Evolutionary conservation across 2,888 invertebrate genomes (phyloP), one percentile per base, ranked within the genome.

Genomic region (Cacoxenus indagator): DNA sequence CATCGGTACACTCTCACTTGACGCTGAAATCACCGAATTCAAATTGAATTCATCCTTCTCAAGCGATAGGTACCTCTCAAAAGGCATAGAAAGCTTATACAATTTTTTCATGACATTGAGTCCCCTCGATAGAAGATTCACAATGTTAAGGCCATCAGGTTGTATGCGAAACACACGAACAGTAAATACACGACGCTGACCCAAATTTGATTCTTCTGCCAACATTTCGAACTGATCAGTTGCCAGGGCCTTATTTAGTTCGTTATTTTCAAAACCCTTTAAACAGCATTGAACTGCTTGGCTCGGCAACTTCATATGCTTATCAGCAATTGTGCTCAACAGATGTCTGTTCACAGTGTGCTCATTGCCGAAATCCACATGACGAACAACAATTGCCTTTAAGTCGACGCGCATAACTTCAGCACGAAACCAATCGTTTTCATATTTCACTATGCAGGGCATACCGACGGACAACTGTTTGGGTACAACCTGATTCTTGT

Each of bases 311-410:
- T 89, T 89, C 4, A 94, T 88, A 72, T 93, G 89, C 67, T 92
- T 91, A 4, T 91, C 90, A 4, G 91, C 91, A 26, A 95, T 93
- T 24, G 90, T 89, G 70, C 92, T 91, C 29, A 95, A 86, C 45
- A 91, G 88, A 11, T 90, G 88, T 0, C 90, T 85, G 6, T 90
- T 87, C 1, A 96, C 91, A n/a, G 90, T 90, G 84, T 96, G 97
- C 81, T 95, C 93, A 88, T 98, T 98, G 5, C 99, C 99, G 89
- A 95, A 99, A 89, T 99, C 99, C 17, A 99, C 93, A 88, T 96
- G 99, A 2, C 93, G 90, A 1, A 99, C 94, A 67, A 91, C 89
- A 0, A 92, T 90, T 71, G 91, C 91, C n/a, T 82, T 88, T 1
- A 89, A 90, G 37, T 90, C 90, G 4, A 92, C 88, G 48, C 91